These are phyloP conservation scores for Smutsia temminckii DNA, from an alignment of 2,797 vertebrate genomes.

Conservation along the genomic window DNA sequence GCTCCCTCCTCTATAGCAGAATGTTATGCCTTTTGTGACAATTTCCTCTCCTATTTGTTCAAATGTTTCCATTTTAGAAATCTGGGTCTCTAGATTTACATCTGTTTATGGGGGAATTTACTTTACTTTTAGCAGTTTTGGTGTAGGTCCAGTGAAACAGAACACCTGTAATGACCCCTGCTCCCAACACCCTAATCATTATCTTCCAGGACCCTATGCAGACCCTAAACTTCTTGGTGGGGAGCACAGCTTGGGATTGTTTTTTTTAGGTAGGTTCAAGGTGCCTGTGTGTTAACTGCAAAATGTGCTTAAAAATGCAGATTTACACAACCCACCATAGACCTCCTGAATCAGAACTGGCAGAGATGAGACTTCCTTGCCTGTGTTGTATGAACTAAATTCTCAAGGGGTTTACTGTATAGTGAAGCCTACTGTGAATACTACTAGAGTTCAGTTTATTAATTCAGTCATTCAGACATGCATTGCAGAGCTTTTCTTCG, in stretches of 20 bases:
- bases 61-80: slow-evolving; percentile 50
- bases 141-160: neutral
- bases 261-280: neutral
- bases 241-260: neutral
- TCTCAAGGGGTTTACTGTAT: neutral
- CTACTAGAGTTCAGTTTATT: neutral
- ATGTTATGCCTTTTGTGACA: slow-evolving; percentile 25
- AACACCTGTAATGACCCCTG: fast-evolving
- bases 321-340: neutral
- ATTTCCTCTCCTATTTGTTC: slow-evolving; percentile 39
- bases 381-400: neutral
- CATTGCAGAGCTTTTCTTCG: neutral
- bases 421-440: neutral
- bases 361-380: neutral
- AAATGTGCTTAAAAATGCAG: neutral
- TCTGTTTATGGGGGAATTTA: neutral
- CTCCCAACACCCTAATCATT: neutral
- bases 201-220: neutral
- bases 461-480: neutral
- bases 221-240: neutral
- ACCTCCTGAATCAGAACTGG: neutral
- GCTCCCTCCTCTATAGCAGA: slow-evolving; percentile 38
- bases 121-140: neutral
- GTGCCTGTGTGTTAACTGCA: neutral
- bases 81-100: neutral